These are phyloP conservation scores for Nothoprocta perdicaria DNA, from an alignment of 2,113 vertebrate species.

Conservation along the genomic window DNA sequence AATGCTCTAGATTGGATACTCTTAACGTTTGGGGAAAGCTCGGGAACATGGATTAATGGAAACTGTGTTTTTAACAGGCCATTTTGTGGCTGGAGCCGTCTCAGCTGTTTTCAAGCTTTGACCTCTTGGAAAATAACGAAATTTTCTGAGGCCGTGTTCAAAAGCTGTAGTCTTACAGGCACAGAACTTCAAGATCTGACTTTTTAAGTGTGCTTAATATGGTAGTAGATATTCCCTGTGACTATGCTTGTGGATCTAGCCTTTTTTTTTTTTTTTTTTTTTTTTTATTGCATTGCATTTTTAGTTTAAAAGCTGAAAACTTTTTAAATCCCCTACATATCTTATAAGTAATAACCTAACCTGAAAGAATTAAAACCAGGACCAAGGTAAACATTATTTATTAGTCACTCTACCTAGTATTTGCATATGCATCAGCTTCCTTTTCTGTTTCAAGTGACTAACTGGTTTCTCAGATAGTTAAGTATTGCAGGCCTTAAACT, in stretches of 20 bases:
- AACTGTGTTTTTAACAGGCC: not conserved
- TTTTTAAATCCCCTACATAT: not conserved
- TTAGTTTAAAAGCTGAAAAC: not conserved
- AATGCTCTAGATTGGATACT: not conserved
- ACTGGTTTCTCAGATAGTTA: not conserved
- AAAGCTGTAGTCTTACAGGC: not conserved
- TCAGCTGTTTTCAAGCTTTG: not conserved
- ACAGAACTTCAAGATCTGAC: not conserved
- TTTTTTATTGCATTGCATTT: not conserved
- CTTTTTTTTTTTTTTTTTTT: not conserved
- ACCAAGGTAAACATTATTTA: not conserved
- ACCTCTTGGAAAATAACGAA: not conserved
- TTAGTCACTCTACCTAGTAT: not conserved
- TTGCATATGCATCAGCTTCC: not conserved
- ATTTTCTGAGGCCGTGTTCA: not conserved
- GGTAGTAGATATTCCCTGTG: not conserved
- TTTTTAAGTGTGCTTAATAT: not conserved
- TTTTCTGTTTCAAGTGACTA: not conserved
- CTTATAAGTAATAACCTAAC: not conserved
- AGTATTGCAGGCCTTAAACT: not conserved
- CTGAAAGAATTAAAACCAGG: not conserved
- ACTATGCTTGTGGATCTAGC: not conserved
- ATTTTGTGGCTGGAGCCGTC: not conserved
- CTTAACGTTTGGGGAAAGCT: conserved; percentile 15
- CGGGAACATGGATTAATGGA: not conserved